phyloP scores from a whole-genome alignment of 2,113 vertebrate species.

The Tachysurus fulvidraco region DNA sequence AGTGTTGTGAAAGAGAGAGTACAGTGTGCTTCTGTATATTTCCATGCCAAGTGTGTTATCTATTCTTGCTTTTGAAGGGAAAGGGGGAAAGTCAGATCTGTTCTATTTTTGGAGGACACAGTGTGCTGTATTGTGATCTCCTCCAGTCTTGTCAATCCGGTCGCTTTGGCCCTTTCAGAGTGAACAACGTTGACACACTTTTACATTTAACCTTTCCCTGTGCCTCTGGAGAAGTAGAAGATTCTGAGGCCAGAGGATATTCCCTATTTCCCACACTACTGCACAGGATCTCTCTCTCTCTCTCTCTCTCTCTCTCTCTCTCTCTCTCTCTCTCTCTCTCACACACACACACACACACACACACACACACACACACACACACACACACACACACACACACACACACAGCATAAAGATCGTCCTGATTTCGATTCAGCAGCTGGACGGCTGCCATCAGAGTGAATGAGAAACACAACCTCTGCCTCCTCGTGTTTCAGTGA shows the following conservation, averaged over 20 bases:
- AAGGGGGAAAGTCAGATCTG: not conserved
- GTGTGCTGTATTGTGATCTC: not conserved
- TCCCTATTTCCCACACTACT: not conserved
- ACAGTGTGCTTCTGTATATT: not conserved
- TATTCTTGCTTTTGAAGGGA: not conserved
- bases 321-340: slow-evolving; percentile 25
- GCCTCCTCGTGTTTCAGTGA: slow-evolving; percentile 38
- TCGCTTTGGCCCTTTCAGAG: not conserved
- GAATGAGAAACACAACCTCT: slow-evolving; percentile 34
- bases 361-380: slow-evolving; percentile 15
- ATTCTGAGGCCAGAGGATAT: slow-evolving; percentile 15
- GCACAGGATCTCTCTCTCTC: not conserved
- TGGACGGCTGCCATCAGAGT: slow-evolving; percentile 35
- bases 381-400: slow-evolving; percentile 37
- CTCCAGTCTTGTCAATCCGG: not conserved
- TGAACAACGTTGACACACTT: not conserved
- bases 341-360: slow-evolving; percentile 38
- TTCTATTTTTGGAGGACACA: not conserved
- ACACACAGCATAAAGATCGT: slow-evolving; percentile 5
- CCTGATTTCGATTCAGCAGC: slow-evolving; percentile 36
- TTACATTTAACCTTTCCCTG: not conserved
- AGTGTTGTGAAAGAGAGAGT: not conserved
- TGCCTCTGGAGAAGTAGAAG: not conserved
- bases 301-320: slow-evolving; percentile 15
- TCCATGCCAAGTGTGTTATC: not conserved